Base-by-base conservation (phyloP, 1,140 invertebrate genomes). In the Drosophila neocordata region DNA sequence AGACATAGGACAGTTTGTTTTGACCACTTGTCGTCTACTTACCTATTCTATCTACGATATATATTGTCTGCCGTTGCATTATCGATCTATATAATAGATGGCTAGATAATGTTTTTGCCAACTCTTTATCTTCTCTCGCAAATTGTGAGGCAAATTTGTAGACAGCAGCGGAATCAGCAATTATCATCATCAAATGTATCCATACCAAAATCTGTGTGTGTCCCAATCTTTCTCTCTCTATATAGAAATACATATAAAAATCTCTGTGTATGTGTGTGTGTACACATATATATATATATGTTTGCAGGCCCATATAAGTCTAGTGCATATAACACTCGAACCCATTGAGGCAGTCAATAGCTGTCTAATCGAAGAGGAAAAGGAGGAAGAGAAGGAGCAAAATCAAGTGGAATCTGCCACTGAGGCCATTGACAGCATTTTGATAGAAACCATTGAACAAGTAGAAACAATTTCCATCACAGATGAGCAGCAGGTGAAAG, bases 241-340 rank as follows among this genome's bases (percentile, higher is more conserved):
- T 44, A 13, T 8, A 44, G 12, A 15, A 18, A 44, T 1, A 41
- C 5, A 41, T 15, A 41, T 41, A 13, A 13, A 9, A 48, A 48
- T 20, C 41, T n/a, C 20, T n/a, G 34, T 11, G 7, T 11, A 13
- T 66, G 22, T 24, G 22, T 31, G 27, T 31, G 22, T 62, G 9
- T 31, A 55, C 41, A 61, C 34, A 20, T 52, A 64, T 35, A 48
- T 41, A 62, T 22, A 67, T 61, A 11, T 79, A 70, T 71, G 80
- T 65, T 89, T 84, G 73, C 89, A 91, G 89, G 89, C 89, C 56
- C 90, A 81, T 56, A 91, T 91, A 74, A 90, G 83, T 82, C 74
- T 91, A 88, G 89, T 91, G 77, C 85, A 91, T 74, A 90, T 91
- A 62, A 91, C 82, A 65, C 77, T 91, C 67, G 89, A 91, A 79